Evolutionary conservation across 2,888 invertebrate genomes (phyloP), one percentile per base, ranked within the genome.

Genomic region (Eremobia ochroleuca): DNA sequence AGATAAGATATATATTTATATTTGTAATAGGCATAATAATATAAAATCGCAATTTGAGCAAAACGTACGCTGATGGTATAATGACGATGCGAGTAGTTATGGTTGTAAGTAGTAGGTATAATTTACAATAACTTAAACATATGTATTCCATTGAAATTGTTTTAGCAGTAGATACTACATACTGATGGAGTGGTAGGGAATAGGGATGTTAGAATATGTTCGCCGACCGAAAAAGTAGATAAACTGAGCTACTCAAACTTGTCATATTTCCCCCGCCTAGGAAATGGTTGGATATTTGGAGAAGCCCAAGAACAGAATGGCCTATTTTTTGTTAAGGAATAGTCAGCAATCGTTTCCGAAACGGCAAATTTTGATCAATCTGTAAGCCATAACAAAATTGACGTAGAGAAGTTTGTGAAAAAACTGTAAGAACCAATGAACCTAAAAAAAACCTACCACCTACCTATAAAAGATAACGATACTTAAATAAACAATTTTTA

Each of bases 1-100:
- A 73, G 80, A 87, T 88, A 78, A 87, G 81, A 83, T 86, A 75
- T 69, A 77, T 73, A 28, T 58, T 55, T 68, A n/a, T n/a, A n/a
- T n/a, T n/a, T n/a, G 49, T 66, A 83, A 78, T 73, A 69, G 40
- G 65, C 62, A 70, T 79, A 82, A 65, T 81, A 64, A 55, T 65
- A 67, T 52, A 34, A 76, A 76, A 67, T 58, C 43, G n/a, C 64
- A n/a, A 49, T 64, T 71, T 71, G 55, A 76, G 62, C 43, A 46
- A 67, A 61, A 71, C 15, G 18, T 46, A 31, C 9, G 37, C 34
- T 25, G n/a, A n/a, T 62, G 11, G n/a, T 31, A 34, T 34, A 49
- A 40, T 58, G 18, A 55, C 15, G 46, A 49, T 40, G 8, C 18
- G 34, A 5, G 5, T 6, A n/a, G 8, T 31, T 55, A n/a, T 62